Conservation (phyloP, 64 coral and sea anemone species). For the Montipora sp. region DNA sequence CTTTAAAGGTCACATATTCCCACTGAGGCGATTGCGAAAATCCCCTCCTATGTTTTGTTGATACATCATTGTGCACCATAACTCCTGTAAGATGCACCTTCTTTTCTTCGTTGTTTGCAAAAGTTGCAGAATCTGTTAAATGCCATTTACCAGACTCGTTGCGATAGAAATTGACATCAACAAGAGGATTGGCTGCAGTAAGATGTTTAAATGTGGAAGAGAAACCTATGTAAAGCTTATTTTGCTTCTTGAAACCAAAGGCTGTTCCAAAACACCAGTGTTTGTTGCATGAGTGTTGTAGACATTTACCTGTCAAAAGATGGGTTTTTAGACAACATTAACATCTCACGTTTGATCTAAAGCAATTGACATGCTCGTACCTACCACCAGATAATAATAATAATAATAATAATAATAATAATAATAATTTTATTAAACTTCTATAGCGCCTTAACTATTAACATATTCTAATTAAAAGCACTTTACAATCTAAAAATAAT, state of each 20-base stretch:
- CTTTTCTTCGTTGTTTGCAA: constrained; percentile 13
- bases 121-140: constrained; percentile 3
- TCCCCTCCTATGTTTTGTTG: not conserved
- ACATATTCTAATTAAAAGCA: no score
- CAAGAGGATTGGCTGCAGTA: not conserved
- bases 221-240: constrained; percentile 7
- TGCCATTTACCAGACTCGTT: constrained; percentile 12
- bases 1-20: constrained; percentile 36
- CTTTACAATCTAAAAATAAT: no score
- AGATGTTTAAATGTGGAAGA: constrained; percentile 27
- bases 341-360: no score
- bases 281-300: not conserved
- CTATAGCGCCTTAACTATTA: no score
- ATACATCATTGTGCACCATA: not conserved
- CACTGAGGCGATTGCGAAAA: not conserved
- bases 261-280: constrained; percentile 21
- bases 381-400: no score
- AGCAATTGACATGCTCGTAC: no score
- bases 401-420: no score
- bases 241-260: not conserved
- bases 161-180: constrained; percentile 42
- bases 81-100: not conserved
- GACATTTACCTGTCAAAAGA: not conserved
- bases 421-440: no score
- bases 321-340: no score